Evolutionary conservation across 2,113 vertebrate genomes (phyloP).

Genomic region (Menura novaehollandiae): DNA sequence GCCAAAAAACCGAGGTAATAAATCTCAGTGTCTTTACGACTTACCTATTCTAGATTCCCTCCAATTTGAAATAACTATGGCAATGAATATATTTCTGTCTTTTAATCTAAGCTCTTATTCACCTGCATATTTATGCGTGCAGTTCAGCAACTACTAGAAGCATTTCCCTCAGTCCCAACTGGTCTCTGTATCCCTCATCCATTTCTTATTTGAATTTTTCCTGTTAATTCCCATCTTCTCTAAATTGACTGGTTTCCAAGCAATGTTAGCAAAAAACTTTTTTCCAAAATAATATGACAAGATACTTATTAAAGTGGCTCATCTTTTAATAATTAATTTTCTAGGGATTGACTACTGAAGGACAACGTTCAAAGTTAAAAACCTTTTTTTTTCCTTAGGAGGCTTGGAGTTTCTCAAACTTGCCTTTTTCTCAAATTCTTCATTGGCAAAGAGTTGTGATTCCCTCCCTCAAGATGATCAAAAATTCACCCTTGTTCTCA

Average conservation of each 20-base stretch:
- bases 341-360: background rate
- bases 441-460: background rate
- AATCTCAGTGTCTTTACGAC: background rate
- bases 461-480: background rate
- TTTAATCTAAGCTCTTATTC: background rate
- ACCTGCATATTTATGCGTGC: background rate
- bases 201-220: background rate
- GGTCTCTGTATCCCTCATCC: background rate
- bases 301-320: background rate
- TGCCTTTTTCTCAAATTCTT: background rate
- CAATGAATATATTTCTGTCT: background rate
- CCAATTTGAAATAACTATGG: background rate
- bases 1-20: background rate
- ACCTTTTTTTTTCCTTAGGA: background rate
- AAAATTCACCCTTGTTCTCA: background rate
- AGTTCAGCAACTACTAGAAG: background rate
- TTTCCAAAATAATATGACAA: background rate
- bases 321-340: background rate
- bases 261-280: background rate
- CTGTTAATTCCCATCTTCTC: background rate
- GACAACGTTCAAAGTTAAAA: background rate
- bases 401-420: background rate
- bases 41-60: background rate
- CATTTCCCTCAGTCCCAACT: background rate
- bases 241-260: background rate